Evolutionary conservation across 2,113 vertebrate genomes (phyloP).

Genomic region (Callopanchax toddi): DNA sequence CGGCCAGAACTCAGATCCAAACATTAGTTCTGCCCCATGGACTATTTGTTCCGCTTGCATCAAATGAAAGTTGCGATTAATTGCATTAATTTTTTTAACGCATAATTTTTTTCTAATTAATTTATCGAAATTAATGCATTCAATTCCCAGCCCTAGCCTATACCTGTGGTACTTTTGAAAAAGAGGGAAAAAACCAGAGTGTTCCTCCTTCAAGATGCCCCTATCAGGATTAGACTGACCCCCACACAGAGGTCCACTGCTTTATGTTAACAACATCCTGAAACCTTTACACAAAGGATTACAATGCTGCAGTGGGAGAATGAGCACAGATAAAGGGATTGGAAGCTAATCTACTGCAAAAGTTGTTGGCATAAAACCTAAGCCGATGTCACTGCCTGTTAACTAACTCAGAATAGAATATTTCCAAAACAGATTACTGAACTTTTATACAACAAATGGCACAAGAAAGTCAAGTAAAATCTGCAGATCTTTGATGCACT

Average conservation of each 20-base stretch:
- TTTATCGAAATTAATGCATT: no score
- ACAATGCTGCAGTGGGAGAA: neutral
- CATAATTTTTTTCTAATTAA: no score
- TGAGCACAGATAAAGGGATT: conserved; percentile 17
- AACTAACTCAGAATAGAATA: neutral
- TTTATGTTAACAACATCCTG: conserved; percentile 13
- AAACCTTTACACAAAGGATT: conserved; percentile 18
- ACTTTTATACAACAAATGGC: neutral
- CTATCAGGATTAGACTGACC: conserved; percentile 10
- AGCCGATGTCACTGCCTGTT: neutral
- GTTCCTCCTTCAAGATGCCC: neutral
- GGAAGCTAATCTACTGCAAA: conserved; percentile 18
- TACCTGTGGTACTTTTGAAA: no score
- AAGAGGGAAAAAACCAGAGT: no score
- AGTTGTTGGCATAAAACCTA: neutral
- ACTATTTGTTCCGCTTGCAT: no score
- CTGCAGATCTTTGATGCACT: neutral
- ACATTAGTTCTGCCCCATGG: no score
- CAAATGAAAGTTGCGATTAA: no score
- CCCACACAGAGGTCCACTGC: neutral
- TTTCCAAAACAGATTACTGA: neutral
- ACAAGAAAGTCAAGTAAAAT: neutral
- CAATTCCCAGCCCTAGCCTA: no score
- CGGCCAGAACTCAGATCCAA: no score
- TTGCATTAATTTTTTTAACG: no score